phyloP scores from a whole-genome alignment of 2,113 vertebrate species.

The Rattus rattus region DNA sequence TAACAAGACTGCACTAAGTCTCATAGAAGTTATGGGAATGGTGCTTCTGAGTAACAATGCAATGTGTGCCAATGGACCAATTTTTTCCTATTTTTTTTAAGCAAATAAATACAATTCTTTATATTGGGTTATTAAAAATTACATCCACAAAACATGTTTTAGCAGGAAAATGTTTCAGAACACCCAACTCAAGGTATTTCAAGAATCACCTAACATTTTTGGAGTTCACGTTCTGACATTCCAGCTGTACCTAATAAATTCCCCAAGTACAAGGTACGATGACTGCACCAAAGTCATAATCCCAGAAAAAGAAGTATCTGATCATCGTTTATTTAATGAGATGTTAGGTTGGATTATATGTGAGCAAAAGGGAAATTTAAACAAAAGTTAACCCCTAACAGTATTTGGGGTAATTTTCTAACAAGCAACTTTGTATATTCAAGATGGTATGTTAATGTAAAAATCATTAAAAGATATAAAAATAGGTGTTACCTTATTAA shows the following conservation, averaged over 20 bases:
- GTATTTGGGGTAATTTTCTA: not conserved
- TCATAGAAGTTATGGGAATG: not conserved
- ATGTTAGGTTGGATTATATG: not conserved
- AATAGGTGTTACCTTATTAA: not conserved
- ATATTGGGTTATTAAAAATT: not conserved
- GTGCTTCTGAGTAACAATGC: not conserved
- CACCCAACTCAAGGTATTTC: not conserved
- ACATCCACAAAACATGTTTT: slow-evolving; percentile 5
- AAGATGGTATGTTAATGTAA: not conserved
- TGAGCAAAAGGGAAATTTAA: slow-evolving; percentile 32
- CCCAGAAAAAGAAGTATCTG: not conserved
- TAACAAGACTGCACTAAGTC: not conserved
- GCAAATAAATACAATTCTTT: not conserved
- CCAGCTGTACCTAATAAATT: not conserved
- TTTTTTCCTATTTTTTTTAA: not conserved
- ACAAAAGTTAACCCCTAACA: not conserved
- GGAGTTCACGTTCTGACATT: not conserved
- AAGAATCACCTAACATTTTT: not conserved
- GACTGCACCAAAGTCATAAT: not conserved
- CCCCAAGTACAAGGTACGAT: not conserved
- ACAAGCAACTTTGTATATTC: not conserved
- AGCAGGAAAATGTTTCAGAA: not conserved
- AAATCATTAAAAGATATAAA: not conserved
- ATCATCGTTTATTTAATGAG: not conserved
- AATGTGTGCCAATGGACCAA: not conserved